Base-by-base conservation (phyloP, 2,888 invertebrate genomes). In the Augiades crinisus region DNA sequence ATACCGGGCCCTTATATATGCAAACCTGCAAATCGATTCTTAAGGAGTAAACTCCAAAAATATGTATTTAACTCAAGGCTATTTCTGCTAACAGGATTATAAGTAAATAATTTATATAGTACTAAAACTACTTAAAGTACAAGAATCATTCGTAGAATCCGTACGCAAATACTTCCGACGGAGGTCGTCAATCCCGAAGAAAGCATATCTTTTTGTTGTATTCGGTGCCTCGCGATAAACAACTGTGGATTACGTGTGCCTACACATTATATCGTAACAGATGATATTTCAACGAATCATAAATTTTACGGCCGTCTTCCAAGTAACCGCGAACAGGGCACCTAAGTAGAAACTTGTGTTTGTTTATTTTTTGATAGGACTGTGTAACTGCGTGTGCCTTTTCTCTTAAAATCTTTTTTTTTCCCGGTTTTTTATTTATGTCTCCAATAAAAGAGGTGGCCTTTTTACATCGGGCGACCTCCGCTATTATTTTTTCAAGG, bases 321-420 rank as follows among this genome's bases (percentile, higher is more conserved):
- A 72, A 64, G 78, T 78, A 86, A 81, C 78, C 65, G 71, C 72
- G 75, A 72, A 76, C 80, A 70, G 66, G 71, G 73, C 71, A 67
- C 72, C 80, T 87, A 82, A 88, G 86, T 88, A 84, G 80, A 86
- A 80, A 74, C 76, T 76, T 80, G 65, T 84, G 83, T 84, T 72
- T 82, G 78, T 85, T 85, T 89, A 76, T 84, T 87, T 86, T 88
- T 76, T 83, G 88, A 89, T 89, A 89, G 86, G 81, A 71, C 83
- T 80, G 78, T 78, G 85, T 84, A 84, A 81, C 80, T 70, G 79
- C 72, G 78, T 78, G 79, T 75, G 77, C 75, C 74, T 80, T 81
- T 83, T 80, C 80, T 80, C 72, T 79, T 74, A 72, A 75, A 74
- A 70, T 61, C 63, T 63, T 74, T 72, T 67, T 81, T 79, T 73